Evolutionary conservation across 1,140 invertebrate genomes (phyloP).

Genomic region (Eumaeus atala): DNA sequence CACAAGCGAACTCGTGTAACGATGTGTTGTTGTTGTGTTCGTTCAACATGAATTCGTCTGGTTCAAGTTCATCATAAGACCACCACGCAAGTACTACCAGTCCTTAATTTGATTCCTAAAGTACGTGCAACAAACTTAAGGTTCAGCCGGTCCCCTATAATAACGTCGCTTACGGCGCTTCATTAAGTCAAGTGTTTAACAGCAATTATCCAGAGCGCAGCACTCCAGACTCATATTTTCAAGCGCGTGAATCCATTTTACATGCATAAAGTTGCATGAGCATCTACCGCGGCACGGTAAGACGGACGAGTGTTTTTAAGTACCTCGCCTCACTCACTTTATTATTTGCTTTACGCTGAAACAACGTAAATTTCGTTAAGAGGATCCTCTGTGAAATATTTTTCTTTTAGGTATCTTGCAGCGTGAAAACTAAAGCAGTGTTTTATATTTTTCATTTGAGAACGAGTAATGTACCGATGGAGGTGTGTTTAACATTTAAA

Average conservation of each 20-base stretch:
- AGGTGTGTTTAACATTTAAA: too few relatives aligned
- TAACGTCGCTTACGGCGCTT: constrained; percentile 14
- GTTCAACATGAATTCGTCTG: too few relatives aligned
- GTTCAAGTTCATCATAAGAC: too few relatives aligned
- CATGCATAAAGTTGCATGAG: constrained; percentile 45
- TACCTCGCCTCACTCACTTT: constrained; percentile 10
- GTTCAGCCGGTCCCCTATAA: too few relatives aligned
- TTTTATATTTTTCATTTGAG: not conserved
- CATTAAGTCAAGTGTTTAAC: constrained; percentile 46
- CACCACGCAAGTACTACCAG: too few relatives aligned
- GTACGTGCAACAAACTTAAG: too few relatives aligned
- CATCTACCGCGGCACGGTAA: constrained; percentile 17
- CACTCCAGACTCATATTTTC: constrained; percentile 46
- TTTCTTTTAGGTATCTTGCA: constrained; percentile 2
- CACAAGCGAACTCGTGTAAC: too few relatives aligned
- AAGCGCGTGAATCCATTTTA: constrained; percentile 44
- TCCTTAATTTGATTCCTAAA: too few relatives aligned
- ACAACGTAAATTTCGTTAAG: constrained; percentile 3
- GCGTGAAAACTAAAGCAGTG: not conserved
- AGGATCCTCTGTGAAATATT: constrained; percentile 4
- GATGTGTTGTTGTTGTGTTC: too few relatives aligned
- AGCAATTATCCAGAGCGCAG: constrained; percentile 46
- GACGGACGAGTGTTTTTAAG: constrained; percentile 19
- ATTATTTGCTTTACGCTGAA: constrained; percentile 1
- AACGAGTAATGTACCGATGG: too few relatives aligned